These are phyloP conservation scores for Cepphus grylle DNA, from an alignment of 2,113 vertebrate genomes.

Conservation along the genomic window DNA sequence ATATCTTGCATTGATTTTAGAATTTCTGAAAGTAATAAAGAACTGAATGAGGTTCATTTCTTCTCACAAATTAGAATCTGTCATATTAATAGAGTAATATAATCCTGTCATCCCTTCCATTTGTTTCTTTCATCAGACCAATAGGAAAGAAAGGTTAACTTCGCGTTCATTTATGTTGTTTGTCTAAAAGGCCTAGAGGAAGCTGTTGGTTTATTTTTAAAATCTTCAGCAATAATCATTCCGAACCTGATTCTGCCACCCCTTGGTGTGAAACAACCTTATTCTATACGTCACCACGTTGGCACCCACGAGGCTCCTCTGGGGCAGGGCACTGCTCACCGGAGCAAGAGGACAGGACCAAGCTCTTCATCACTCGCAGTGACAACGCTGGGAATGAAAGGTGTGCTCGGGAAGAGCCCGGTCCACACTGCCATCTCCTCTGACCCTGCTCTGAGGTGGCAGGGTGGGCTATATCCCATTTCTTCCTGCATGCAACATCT, in stretches of 20 bases:
- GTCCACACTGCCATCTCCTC: neutral
- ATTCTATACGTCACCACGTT: accelerated
- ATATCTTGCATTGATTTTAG: conserved; percentile 62
- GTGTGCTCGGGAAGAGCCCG: neutral
- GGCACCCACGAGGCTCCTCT: neutral
- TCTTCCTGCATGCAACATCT: neutral
- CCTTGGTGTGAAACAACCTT: neutral
- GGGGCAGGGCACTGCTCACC: neutral
- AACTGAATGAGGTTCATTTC: conserved; percentile 53
- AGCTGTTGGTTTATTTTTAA: neutral
- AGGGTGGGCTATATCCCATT: neutral
- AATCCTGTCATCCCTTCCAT: conserved; percentile 10
- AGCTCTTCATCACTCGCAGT: accelerated
- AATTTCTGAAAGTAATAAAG: conserved; percentile 65
- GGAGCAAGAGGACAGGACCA: neutral
- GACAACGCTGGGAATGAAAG: accelerated
- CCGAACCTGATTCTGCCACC: neutral
- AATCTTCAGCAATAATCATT: neutral
- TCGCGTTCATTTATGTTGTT: neutral
- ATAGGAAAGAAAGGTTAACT: neutral
- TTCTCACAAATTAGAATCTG: conserved; percentile 62
- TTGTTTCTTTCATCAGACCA: conserved; percentile 23
- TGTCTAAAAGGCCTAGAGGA: neutral
- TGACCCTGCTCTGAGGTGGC: neutral
- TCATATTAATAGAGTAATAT: conserved; percentile 58